Base-by-base conservation (phyloP, 2,888 invertebrate genomes). In the Aleiodes leptofemur region DNA sequence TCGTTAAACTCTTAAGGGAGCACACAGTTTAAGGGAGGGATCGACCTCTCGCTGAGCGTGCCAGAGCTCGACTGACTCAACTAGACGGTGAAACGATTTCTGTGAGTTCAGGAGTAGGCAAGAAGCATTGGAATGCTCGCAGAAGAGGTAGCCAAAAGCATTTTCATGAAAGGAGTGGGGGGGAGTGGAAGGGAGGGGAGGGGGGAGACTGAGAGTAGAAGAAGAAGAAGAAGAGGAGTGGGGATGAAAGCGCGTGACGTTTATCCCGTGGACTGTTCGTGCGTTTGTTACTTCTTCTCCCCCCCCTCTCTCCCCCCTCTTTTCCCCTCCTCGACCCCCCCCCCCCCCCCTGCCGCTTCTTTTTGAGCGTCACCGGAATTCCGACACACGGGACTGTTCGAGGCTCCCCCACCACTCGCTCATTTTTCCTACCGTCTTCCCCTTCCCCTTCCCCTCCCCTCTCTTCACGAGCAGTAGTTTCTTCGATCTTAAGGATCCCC, bases 21-120 rank as follows among this genome's bases (percentile, higher is more conserved):
- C 4, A 11, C 43, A 43, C 43, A 23, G 43, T 43, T 23, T 23
- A 23, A 9, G 8, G 43, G 43, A 43, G 43, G 43, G 43, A 9
- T 43, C 84, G 85, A 86, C 86, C 83, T 84, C 81, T 87, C 87
- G 81, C 81, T 79, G 80, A 83, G 83, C 84, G 82, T 83, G 86
- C 82, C 86, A 83, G 85, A 86, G 86, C 85, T 86, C 86, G 86
- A 89, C 89, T 89, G 86, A 86, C 84, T 81, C 72, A 73, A 74
- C 73, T 66, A 51, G 57, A 43, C 64, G 83, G 83, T 81, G 77
- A 78, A 83, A 82, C 83, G 85, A 86, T 83, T 86, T 87, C 85
- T 85, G 85, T 82, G 23, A 82, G 83, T 80, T 34, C 78, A 86
- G 86, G 86, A 85, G 85, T 85, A 86, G 43, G 83, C 85, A 71